Conservation (phyloP, 2,113 vertebrate species). For the Oxyruncus cristatus region DNA sequence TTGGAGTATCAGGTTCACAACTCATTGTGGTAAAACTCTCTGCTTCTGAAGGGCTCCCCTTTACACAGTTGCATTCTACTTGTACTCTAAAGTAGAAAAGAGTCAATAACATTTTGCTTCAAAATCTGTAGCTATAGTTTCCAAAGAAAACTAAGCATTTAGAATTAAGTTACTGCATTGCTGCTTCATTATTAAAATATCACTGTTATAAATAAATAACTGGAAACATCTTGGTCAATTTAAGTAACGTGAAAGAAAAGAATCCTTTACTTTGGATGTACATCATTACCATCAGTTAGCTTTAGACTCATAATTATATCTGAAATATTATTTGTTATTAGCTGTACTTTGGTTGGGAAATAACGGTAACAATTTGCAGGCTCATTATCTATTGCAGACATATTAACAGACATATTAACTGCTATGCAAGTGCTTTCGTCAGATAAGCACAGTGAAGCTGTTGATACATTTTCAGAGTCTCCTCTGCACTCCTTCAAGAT, state of each 20-base stretch:
- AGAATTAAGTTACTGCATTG: background rate
- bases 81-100: slow-evolving; percentile 80
- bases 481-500: background rate
- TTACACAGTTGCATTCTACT: slow-evolving; percentile 85
- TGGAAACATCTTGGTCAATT: background rate
- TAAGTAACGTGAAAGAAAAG: background rate
- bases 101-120: background rate
- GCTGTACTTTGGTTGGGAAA: background rate
- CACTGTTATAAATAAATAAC: background rate
- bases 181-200: background rate
- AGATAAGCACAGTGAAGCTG: background rate
- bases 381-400: background rate
- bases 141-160: background rate
- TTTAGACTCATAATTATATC: background rate
- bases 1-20: slow-evolving; percentile 91
- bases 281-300: background rate
- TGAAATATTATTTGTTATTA: background rate
- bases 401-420: background rate
- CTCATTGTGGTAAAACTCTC: slow-evolving; percentile 90
- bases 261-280: background rate
- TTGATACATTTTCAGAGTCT: background rate
- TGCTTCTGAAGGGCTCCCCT: slow-evolving; percentile 86
- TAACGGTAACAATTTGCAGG: background rate
- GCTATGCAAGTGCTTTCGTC: background rate
- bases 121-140: background rate